phyloP scores from a whole-genome alignment of 2,888 invertebrate species.

The Pocota personata region DNA sequence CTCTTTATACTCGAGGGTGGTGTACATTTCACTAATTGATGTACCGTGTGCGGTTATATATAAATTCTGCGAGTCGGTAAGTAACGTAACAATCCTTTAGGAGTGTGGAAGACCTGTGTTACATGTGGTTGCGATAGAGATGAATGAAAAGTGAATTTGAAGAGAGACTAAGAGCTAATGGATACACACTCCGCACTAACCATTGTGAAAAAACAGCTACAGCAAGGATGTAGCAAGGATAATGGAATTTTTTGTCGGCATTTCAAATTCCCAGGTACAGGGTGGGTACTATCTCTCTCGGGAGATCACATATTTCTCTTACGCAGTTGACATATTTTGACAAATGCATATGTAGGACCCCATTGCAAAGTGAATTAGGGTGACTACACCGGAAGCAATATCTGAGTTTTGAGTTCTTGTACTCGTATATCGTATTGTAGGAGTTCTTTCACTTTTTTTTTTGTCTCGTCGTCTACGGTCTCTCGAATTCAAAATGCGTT shows the following conservation, averaged over 20 bases:
- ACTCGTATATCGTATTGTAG: conserved; percentile 7
- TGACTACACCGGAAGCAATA: conserved; percentile 3
- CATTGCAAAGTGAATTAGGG: conserved; percentile 43
- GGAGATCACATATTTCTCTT: neutral
- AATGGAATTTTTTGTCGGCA: conserved; percentile 30
- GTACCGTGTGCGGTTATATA: conserved; percentile 34
- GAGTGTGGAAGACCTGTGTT: neutral
- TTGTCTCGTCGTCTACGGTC: neutral
- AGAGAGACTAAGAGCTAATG: conserved; percentile 4
- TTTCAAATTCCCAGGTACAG: neutral
- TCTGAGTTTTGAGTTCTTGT: conserved; percentile 1
- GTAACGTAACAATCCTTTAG: conserved; percentile 11
- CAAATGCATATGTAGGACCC: conserved; percentile 20
- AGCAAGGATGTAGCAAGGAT: conserved; percentile 7
- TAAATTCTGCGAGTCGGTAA: conserved; percentile 16
- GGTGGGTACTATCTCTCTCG: neutral
- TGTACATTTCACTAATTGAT: conserved; percentile 57
- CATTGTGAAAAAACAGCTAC: neutral
- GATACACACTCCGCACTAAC: neutral
- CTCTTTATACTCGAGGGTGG: neutral
- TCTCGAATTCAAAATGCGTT: conserved; percentile 25
- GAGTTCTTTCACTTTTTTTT: neutral
- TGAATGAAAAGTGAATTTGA: conserved; percentile 8
- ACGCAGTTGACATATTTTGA: conserved; percentile 35
- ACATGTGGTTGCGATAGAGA: conserved; percentile 11